These are phyloP conservation scores for Odontamblyopus lacepedii DNA, from an alignment of 2,797 vertebrate species.

Conservation along the genomic window DNA sequence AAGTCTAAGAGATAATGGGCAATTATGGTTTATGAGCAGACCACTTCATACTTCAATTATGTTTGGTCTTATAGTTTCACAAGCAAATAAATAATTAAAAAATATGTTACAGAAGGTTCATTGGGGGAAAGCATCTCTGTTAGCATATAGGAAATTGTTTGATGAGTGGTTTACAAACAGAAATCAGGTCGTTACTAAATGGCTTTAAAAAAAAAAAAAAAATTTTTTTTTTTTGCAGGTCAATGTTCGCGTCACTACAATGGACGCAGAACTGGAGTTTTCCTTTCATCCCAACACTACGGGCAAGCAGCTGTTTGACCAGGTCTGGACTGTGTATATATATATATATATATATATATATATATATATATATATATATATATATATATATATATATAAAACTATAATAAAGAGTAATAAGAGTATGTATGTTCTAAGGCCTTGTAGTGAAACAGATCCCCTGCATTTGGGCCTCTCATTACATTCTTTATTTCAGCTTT, in stretches of 20 bases:
- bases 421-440: too few species aligned
- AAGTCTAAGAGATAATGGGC: constrained; percentile 75
- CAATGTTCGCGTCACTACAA: constrained; percentile 92
- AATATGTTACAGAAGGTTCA: neutral
- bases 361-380: too few species aligned
- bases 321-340: constrained; percentile 79
- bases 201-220: neutral
- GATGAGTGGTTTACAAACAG: neutral
- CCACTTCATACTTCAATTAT: constrained; percentile 42
- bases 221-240: constrained; percentile 78
- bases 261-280: constrained; percentile 98
- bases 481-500: too few species aligned
- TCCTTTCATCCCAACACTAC: constrained; percentile 92
- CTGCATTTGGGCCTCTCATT: too few species aligned
- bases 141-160: neutral
- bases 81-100: constrained; percentile 7
- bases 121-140: neutral
- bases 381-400: too few species aligned
- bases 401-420: too few species aligned
- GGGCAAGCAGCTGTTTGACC: constrained; percentile 94
- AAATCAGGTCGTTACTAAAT: constrained; percentile 14
- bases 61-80: constrained; percentile 13
- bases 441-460: too few species aligned
- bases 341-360: too few species aligned
- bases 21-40: constrained; percentile 72